Percentiles rank a stretch among this genome's conserved stretches.
These are phyloP conservation scores for Campodea augens DNA, from an alignment of 1,140 invertebrate species.

Conservation along the genomic window DNA sequence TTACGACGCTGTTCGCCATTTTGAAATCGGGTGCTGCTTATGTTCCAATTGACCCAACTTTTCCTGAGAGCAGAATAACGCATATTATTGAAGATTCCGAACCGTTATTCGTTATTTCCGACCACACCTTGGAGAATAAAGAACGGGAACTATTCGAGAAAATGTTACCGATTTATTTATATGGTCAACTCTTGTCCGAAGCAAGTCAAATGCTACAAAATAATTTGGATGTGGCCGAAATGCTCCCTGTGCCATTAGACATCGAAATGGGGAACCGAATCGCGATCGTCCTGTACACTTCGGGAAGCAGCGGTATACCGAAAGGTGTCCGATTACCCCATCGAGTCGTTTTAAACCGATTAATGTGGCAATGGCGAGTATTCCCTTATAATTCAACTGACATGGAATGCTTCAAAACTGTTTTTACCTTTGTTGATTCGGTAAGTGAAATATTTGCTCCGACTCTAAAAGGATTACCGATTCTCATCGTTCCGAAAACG, in stretches of 20 bases:
- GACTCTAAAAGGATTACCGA: constrained; percentile 40
- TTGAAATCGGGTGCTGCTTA: constrained; percentile 67
- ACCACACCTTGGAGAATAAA: constrained; percentile 17
- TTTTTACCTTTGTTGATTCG: constrained; percentile 72
- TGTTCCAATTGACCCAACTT: constrained; percentile 54
- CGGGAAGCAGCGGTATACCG: constrained; percentile 77
- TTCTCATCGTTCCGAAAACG: constrained; percentile 48
- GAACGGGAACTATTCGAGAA: background rate
- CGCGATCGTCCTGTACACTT: constrained; percentile 73
- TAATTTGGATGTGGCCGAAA: background rate
- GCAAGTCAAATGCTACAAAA: no score
- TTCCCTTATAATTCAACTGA: constrained; percentile 50
- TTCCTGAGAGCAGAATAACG: constrained; percentile 46
- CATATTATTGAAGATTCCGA: constrained; percentile 56
- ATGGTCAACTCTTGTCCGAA: background rate
- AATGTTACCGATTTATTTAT: background rate
- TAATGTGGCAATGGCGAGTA: constrained; percentile 63
- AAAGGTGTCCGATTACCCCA: constrained; percentile 79
- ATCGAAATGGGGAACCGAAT: constrained; percentile 13
- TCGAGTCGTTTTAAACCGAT: constrained; percentile 50
- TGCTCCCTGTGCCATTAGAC: background rate
- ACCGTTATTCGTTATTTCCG: constrained; percentile 45
- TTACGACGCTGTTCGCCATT: constrained; percentile 45
- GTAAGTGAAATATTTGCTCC: constrained; percentile 69
- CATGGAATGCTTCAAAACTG: constrained; percentile 58